Base-by-base conservation (phyloP, 2,113 vertebrate genomes). In the human (Homo sapiens) region DNA sequence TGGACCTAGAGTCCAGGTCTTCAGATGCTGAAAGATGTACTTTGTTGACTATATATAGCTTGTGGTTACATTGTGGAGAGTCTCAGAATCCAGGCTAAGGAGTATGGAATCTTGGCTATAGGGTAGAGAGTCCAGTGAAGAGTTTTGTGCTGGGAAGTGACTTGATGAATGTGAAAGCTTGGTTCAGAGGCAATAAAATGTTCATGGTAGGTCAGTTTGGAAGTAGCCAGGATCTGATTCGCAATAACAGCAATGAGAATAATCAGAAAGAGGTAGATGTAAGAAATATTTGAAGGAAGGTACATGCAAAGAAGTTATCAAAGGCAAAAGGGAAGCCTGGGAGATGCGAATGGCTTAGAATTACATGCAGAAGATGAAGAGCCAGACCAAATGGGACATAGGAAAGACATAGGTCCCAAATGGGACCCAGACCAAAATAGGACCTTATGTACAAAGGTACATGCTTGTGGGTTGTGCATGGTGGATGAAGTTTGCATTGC, bases 111-210 rank as follows among this genome's bases (percentile, higher is more conserved):
- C 27, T 45, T 40, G 16, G 6, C 30, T 13, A 8, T 5, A 38
- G 10, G 5, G 1, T 27, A 25, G 0, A 8, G 43, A 55, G 10
- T 4, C 17, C 3, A 4, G 0, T 5, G 18, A 22, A 38, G n/a
- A 76, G 13, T 14, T 38, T 3, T 16, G 4, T 81, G 38, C 3
- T 32, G 45, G 30, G 55, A 35, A 35, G 13, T 50, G 55, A 52
- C 18, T 30, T 43, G 50, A 55, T n/a, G 66, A 55, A 61, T 14
- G 0, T 8, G 10, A 11, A 61, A 30, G 9, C 16, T 52, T 14
- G 30, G 40, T 50, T 75, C 16, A 1, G 2, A 0, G 14, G 32
- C 27, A 18, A 38, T 38, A 10, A 23, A 16, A 52, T 78, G 13
- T 35, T 72, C 6, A 10, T 2, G 13, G 35, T 6, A 38, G 40